Percentiles rank a stretch among this genome's conserved stretches.
Conservation (phyloP, 2,888 invertebrate species). For the Strigamia crassipes region DNA sequence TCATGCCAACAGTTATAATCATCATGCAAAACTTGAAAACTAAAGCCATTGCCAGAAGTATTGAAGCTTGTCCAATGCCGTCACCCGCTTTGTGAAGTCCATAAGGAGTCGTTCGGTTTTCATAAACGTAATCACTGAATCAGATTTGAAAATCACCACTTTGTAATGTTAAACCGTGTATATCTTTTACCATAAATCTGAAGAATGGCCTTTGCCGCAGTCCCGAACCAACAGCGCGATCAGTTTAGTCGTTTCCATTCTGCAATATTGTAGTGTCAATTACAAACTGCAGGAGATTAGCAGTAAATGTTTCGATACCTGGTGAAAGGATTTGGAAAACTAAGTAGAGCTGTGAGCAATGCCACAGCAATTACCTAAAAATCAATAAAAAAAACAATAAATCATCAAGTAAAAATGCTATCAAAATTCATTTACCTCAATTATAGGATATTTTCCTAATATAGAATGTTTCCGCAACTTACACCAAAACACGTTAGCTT, state of each 20-base stretch:
- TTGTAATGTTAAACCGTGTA: no score
- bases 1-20: conserved; percentile 75
- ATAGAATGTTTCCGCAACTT: conserved; percentile 60
- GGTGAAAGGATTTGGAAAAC: conserved; percentile 64
- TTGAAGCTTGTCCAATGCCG: background rate
- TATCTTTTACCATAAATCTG: conserved; percentile 49
- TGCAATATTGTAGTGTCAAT: conserved; percentile 8
- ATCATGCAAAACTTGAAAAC: conserved; percentile 72
- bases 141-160: no score
- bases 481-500: conserved; percentile 63
- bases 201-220: conserved; percentile 53
- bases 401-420: no score
- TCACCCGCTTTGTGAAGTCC: background rate
- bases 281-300: no score
- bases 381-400: background rate
- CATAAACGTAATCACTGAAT: background rate
- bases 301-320: conserved; percentile 54
- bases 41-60: conserved; percentile 75
- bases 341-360: conserved; percentile 62
- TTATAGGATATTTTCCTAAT: conserved; percentile 63
- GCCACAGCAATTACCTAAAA: conserved; percentile 60
- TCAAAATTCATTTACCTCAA: conserved; percentile 56
- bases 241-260: conserved; percentile 53
- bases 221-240: conserved; percentile 53
- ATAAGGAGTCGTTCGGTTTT: background rate